Evolutionary conservation across 2,113 vertebrate genomes (phyloP), one percentile per base, ranked within the genome.

Genomic region (Xyrauchen texanus): DNA sequence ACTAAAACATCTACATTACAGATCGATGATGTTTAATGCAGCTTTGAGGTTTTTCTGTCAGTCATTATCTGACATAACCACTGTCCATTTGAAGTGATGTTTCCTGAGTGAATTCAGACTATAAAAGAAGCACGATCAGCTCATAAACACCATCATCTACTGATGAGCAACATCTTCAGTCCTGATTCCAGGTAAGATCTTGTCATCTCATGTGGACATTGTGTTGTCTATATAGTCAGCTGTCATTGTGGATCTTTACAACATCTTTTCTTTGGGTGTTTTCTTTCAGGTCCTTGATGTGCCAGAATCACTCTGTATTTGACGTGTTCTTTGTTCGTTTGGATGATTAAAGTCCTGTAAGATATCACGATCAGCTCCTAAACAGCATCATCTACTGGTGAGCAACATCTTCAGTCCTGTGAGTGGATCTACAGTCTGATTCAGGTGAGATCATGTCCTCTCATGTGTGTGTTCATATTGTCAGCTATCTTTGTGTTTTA

Each of bases 101-200:
- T 47, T 49, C 44, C 45, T 8, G 44, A 15, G 45, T 15, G 15
- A 4, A 15, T 67, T 47, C 13, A 15, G 64, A 15, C 64, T 47
- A 66, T 66, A 66, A 66, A 47, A 66, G 44, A n/a, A 66, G 10
- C 0, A 0, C 7, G 64, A 66, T 47, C 13, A 15, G 45, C 64
- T 44, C 44, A 66, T 66, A 66, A 66, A 66, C 7, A 66, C 7
- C 7, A 15, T 66, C 64, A 46, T 15, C 51, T 8, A 52, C 51
- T 8, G 21, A 34, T 34, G 21, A 34, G 21, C 21, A 34, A 34
- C 21, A 34, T 34, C 21, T 34, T 34, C 21, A 42, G 8, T 6
- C 45, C 42, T 65, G 44, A n/a, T 65, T 65, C 44, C 11, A 65
- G 7, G 63, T 65, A 65, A n/a, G 63, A n/a, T 46, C n/a, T n/a